Percentiles rank a stretch among this genome's conserved stretches.
phyloP scores from a whole-genome alignment of 2,113 vertebrate species.

The Porphyrio hochstetteri region DNA sequence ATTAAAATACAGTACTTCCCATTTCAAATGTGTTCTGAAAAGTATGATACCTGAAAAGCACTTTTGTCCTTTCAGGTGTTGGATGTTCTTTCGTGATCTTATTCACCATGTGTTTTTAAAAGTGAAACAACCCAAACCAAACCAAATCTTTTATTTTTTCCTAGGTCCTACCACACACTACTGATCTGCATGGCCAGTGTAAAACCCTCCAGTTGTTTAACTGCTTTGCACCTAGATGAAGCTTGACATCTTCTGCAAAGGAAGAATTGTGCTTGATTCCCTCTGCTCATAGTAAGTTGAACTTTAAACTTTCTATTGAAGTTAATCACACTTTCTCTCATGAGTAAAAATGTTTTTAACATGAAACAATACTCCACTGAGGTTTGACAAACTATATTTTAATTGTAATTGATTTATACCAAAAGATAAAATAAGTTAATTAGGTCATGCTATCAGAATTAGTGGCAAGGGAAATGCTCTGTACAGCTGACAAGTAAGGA shows the following conservation, averaged over 20 bases:
- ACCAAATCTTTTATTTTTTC: background rate
- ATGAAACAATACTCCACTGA: slow-evolving; percentile 69
- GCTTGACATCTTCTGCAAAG: background rate
- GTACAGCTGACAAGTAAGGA: slow-evolving; percentile 35
- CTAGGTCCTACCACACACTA: background rate
- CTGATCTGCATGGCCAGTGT: background rate
- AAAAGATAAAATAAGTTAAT: slow-evolving; percentile 80
- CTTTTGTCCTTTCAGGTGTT: background rate
- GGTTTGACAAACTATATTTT: slow-evolving; percentile 76
- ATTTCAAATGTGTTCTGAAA: background rate
- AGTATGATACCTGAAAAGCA: background rate
- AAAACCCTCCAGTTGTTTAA: background rate
- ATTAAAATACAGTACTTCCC: background rate
- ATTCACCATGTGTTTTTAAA: background rate
- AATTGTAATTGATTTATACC: slow-evolving; percentile 82
- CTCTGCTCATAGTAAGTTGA: slow-evolving; percentile 65
- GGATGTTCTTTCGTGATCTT: background rate
- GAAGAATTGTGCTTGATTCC: slow-evolving; percentile 19
- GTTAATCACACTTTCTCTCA: slow-evolving; percentile 80
- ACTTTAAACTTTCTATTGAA: slow-evolving; percentile 68
- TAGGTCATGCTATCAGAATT: slow-evolving; percentile 71
- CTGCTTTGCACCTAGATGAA: background rate
- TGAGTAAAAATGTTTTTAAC: slow-evolving; percentile 78
- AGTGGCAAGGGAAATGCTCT: slow-evolving; percentile 64
- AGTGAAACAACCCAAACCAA: rapidly evolving